Base-by-base conservation (phyloP, 2,797 vertebrate genomes). In the Spatula versicolor region DNA sequence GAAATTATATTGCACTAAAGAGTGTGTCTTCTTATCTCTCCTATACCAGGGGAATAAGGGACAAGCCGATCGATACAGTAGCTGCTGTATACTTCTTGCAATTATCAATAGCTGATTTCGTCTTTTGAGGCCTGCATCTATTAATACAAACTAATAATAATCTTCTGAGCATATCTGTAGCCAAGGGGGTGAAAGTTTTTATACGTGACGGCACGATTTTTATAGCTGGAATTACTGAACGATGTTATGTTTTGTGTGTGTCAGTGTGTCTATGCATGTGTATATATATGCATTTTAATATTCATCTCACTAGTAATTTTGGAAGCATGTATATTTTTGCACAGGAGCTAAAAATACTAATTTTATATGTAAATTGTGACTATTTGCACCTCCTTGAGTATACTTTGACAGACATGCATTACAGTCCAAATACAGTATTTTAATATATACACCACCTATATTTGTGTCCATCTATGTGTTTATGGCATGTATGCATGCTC, bases 1-100 rank as follows among this genome's bases (percentile, higher is more conserved):
- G 99, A 99, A 99, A 99, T 99, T 99, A 99, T 99, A 99, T 99
- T 99, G 99, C 99, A 99, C 98, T 99, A 99, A 99, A 99, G 98
- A 99, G 98, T 98, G 98, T 99, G 99, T 99, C 99, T 99, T 98
- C 99, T 99, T 99, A 99, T 99, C 99, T 99, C 99, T 98, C 97
- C 97, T 95, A 98, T 98, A 98, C 98, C 99, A 99, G 99, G 98
- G 99, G 99, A 99, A 99, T 99, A 98, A 98, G 98, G 98, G 98
- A 99, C 99, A 99, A 98, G 98, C 98, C 98, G 98, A 99, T 99
- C 99, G 98, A 99, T 99, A 99, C 98, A 98, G 98, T 98, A 98
- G 99, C 99, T 98, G 98, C 98, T 98, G 98, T 99, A 98, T 98
- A 99, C 98, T 99, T 98, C 98, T 98, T 98, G 98, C 99, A 99